phyloP scores from a whole-genome alignment of 2,113 vertebrate species.

The Ammodytes dubius region DNA sequence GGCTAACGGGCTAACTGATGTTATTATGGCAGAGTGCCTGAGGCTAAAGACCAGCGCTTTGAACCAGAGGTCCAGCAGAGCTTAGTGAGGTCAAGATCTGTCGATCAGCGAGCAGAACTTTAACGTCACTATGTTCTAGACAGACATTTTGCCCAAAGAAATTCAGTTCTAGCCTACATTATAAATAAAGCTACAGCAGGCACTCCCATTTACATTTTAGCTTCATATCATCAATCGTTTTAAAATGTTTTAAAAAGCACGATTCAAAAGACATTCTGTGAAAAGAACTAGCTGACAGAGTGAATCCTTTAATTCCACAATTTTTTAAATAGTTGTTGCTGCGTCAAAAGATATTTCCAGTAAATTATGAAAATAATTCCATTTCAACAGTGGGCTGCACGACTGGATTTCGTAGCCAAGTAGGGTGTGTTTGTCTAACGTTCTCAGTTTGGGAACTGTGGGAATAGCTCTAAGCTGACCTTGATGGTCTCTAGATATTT shows the following conservation, averaged over 20 bases:
- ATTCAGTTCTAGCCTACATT: not conserved
- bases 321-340: not conserved
- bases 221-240: not conserved
- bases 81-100: constrained; percentile 77
- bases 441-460: constrained; percentile 51
- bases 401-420: not conserved
- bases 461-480: constrained; percentile 67
- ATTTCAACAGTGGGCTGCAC: not conserved
- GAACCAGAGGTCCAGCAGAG: constrained; percentile 73
- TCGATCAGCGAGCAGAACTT: constrained; percentile 54
- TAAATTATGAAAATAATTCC: not conserved
- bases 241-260: not conserved
- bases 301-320: not conserved
- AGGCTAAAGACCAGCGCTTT: constrained; percentile 84
- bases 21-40: constrained; percentile 91
- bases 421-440: constrained; percentile 11
- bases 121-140: constrained; percentile 41
- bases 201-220: not conserved
- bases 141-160: constrained; percentile 28
- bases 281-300: not conserved
- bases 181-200: not conserved
- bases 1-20: constrained; percentile 88
- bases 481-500: constrained; percentile 72
- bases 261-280: not conserved
- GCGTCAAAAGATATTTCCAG: not conserved